A percentile compares a stretch with the other conserved stretches of the same genome.
These are phyloP conservation scores for Sphenopsis melanotis DNA, from an alignment of 2,797 vertebrate species.

Conservation along the genomic window DNA sequence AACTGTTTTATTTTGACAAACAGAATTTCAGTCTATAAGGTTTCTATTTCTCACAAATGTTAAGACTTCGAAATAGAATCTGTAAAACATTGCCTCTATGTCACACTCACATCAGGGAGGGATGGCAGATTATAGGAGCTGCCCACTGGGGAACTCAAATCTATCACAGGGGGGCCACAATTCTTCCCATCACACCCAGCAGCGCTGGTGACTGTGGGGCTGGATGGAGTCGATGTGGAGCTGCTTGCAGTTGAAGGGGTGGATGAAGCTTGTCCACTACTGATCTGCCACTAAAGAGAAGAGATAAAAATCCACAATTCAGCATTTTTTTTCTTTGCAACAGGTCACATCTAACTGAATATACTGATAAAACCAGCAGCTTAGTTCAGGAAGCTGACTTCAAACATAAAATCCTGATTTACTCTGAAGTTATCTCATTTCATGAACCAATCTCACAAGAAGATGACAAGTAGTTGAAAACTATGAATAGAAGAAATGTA, in stretches of 20 bases:
- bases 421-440: not conserved
- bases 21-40: not conserved
- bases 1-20: not conserved
- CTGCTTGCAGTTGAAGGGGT: slow-evolving; percentile 64
- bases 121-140: slow-evolving; percentile 78
- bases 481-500: not conserved
- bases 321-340: not conserved
- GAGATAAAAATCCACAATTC: not conserved
- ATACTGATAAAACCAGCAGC: not conserved
- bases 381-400: not conserved
- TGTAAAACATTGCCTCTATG: not conserved
- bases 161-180: slow-evolving; percentile 69
- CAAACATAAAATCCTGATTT: not conserved
- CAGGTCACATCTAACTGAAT: not conserved
- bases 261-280: slow-evolving; percentile 64
- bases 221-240: slow-evolving; percentile 74
- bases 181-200: slow-evolving; percentile 72
- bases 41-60: not conserved
- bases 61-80: not conserved
- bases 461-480: not conserved
- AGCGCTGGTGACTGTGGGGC: slow-evolving; percentile 76
- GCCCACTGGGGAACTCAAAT: slow-evolving; percentile 75
- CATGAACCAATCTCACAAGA: not conserved
- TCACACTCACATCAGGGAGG: slow-evolving; percentile 79
- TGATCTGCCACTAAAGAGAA: slow-evolving; percentile 73